Evolutionary conservation across 2,888 invertebrate species (phyloP), one percentile per base, ranked within the genome.

Genomic region (Eugnorisma glareosa): DNA sequence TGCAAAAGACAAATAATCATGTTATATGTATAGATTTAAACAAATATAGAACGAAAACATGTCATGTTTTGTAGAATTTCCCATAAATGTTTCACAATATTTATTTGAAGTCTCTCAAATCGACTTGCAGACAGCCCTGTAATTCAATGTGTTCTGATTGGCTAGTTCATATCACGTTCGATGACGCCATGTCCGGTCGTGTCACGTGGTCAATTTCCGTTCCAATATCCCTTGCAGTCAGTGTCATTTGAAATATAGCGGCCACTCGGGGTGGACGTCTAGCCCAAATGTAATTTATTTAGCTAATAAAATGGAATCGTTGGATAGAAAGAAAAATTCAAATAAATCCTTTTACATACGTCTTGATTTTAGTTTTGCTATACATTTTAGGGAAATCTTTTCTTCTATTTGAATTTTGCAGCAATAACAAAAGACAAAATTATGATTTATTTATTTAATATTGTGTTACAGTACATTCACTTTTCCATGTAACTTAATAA

Each of bases 201-300:
- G 94, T 93, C 94, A 94, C 94, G 93, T 94, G 94, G 92, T 91
- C 94, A 93, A 96, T 96, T 95, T 96, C 96, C 96, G 92, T 91
- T 89, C 86, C 93, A 93, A 95, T 95, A 94, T 96, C 95, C 95
- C 90, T 91, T 92, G 92, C 93, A 93, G 93, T 90, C 91, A 89
- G 89, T 87, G 85, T 85, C 91, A 91, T 90, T 92, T 85, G 83
- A 87, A 83, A 89, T 84, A 84, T 83, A 84, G 85, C 84, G 66
- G 77, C 74, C 73, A 77, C 75, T 69, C 63, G 74, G 75, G 70
- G 73, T 66, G 67, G 71, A 86, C 86, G 85, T 88, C 88, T 89
- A 73, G 40, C 54, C 82, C 70, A 77, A 81, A 85, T 77, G 73
- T 79, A 77, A 81, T 81, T 78, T 85, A 86, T 78, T 66, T 70